Conservation (phyloP, 2,797 vertebrate species). For the Fringilla coelebs region DNA sequence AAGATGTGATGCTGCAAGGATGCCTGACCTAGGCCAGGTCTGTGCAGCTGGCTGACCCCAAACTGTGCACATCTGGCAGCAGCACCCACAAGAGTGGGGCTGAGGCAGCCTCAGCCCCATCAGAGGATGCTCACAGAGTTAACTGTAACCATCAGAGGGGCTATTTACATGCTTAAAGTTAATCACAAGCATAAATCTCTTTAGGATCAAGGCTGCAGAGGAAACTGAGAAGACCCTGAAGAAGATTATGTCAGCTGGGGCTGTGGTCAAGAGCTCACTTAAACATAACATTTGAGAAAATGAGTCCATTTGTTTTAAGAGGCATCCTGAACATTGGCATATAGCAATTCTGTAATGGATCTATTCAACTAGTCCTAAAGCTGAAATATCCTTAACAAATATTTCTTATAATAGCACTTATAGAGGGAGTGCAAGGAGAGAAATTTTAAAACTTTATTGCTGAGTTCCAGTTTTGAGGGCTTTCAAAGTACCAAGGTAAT, state of each 20-base stretch:
- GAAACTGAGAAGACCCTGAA: background rate
- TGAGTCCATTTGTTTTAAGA: constrained; percentile 41
- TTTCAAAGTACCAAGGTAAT: constrained; percentile 58
- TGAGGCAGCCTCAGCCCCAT: background rate
- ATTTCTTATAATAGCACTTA: constrained; percentile 31
- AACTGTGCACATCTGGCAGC: background rate
- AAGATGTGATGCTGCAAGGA: background rate
- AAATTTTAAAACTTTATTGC: constrained; percentile 41
- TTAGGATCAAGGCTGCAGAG: constrained; percentile 7
- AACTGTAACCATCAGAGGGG: background rate
- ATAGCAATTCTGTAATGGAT: constrained; percentile 20
- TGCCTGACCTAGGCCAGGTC: background rate
- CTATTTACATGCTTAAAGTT: constrained; percentile 16
- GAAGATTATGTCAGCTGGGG: background rate
- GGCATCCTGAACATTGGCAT: background rate
- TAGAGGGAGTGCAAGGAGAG: background rate
- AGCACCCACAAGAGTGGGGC: background rate
- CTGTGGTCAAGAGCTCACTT: constrained; percentile 8
- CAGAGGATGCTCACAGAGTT: background rate
- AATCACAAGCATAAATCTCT: constrained; percentile 13
- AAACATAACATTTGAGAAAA: constrained; percentile 44
- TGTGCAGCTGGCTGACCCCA: background rate
- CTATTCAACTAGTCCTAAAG: constrained; percentile 17
- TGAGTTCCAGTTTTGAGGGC: constrained; percentile 36
- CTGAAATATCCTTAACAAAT: constrained; percentile 32